A percentile compares a stretch with the other conserved stretches of the same genome.
Conservation (phyloP, 30 jellyfish, hydroid and myxozoan species). For the Pelagia noctiluca region DNA sequence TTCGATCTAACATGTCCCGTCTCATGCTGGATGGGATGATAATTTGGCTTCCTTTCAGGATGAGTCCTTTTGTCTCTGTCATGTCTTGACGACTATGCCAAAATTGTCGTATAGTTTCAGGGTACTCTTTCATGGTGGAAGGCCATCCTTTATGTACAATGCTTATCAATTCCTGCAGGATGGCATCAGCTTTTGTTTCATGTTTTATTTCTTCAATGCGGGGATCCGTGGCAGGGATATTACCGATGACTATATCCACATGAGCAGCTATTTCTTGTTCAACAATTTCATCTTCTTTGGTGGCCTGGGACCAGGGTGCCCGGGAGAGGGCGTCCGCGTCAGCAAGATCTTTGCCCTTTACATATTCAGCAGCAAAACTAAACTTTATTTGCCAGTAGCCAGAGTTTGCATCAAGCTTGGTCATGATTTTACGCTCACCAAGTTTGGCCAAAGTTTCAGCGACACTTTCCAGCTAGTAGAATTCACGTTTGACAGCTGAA, state of each 20-base stretch:
- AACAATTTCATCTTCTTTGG: constrained; percentile 16
- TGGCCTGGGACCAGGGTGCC: constrained; percentile 19
- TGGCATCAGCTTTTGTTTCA: constrained; percentile 36
- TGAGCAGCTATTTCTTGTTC: constrained; percentile 26
- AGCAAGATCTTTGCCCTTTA: constrained; percentile 30
- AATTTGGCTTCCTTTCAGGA: constrained; percentile 49
- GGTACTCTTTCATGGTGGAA: constrained; percentile 19
- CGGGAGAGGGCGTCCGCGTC: constrained; percentile 50
- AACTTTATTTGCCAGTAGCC: constrained; percentile 5
- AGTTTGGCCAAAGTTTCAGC: constrained; percentile 45
- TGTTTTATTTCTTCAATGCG: constrained; percentile 18
- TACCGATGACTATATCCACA: neutral
- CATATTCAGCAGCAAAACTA: constrained; percentile 4
- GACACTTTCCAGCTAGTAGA: constrained; percentile 22
- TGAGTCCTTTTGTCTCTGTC: constrained; percentile 33
- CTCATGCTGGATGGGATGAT: constrained; percentile 44
- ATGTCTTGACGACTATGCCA: constrained; percentile 55
- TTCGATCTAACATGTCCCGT: constrained; percentile 27
- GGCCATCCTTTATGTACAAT: constrained; percentile 60
- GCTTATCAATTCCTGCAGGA: constrained; percentile 12
- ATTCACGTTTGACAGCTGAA: constrained; percentile 42
- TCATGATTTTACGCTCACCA: constrained; percentile 37
- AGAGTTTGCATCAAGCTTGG: constrained; percentile 13
- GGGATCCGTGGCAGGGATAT: constrained; percentile 28
- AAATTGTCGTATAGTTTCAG: constrained; percentile 21